Conservation (phyloP, 2,797 vertebrate genomes). For the Chromis chromis region DNA sequence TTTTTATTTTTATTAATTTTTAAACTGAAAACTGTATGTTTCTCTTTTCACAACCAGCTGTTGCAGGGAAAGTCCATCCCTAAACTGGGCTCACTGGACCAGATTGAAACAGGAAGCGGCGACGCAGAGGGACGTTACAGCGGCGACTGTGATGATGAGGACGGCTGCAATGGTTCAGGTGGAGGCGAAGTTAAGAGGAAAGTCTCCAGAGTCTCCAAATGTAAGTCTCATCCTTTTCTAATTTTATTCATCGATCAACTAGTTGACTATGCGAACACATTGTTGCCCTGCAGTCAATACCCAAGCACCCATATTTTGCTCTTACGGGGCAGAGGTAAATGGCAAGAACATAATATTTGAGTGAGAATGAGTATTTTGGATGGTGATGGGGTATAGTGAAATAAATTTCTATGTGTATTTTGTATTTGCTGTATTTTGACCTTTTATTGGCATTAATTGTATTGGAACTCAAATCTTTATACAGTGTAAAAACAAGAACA, state of each 20-base stretch:
- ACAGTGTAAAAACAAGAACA: too few relatives aligned
- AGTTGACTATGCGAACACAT: neutral
- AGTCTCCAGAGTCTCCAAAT: slow-evolving; percentile 74
- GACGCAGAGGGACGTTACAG: slow-evolving; percentile 83
- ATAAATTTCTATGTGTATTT: neutral
- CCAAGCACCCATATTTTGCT: neutral
- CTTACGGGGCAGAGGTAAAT: neutral
- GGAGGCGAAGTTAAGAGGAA: slow-evolving; percentile 82
- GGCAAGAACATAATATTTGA: neutral
- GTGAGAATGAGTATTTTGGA: neutral
- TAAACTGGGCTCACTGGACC: slow-evolving; percentile 85
- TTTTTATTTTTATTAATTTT: neutral
- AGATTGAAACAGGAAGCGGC: slow-evolving; percentile 87
- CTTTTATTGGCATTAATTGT: neutral
- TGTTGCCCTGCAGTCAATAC: neutral
- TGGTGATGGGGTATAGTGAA: neutral
- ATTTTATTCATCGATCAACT: neutral
- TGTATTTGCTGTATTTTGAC: neutral
- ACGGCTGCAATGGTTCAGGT: slow-evolving; percentile 88
- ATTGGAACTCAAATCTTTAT: neutral
- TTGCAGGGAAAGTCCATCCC: slow-evolving; percentile 88
- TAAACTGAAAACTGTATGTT: neutral
- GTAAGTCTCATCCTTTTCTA: slow-evolving; percentile 80
- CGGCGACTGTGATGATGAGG: slow-evolving; percentile 93
- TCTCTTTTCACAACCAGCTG: slow-evolving; percentile 76